Conservation (phyloP, 2,797 vertebrate genomes). For the Macropodus opercularis region DNA sequence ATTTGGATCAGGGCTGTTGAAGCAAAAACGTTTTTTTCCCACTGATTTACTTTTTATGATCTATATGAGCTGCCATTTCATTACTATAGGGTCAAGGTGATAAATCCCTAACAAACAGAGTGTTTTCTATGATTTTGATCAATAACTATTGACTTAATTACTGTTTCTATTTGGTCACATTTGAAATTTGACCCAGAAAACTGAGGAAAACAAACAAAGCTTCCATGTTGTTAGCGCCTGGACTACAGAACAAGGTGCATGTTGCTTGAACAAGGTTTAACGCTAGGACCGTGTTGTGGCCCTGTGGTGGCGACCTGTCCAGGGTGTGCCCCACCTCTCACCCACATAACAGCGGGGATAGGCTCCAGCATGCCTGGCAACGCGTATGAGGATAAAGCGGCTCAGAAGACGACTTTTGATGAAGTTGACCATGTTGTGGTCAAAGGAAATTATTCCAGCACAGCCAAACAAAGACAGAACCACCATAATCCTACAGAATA, state of each 20-base stretch:
- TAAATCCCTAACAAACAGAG: background rate
- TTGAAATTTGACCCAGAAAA: background rate
- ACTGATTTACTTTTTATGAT: background rate
- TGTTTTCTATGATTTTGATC: no score
- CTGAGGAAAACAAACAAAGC: conserved; percentile 12
- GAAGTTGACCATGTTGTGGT: background rate
- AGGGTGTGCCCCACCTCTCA: no score
- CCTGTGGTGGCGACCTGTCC: no score
- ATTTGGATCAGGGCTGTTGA: background rate
- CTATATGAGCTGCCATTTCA: background rate
- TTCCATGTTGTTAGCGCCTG: conserved; percentile 7
- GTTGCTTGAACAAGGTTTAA: conserved; percentile 7
- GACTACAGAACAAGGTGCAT: conserved; percentile 21
- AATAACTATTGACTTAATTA: no score
- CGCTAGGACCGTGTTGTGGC: no score
- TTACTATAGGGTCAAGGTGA: background rate
- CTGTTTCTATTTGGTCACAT: no score
- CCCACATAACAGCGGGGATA: no score
- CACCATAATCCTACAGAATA: no score
- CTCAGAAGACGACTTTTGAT: no score
- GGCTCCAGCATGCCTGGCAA: no score
- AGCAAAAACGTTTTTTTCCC: background rate
- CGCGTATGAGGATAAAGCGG: no score
- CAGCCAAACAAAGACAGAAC: background rate
- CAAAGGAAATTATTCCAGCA: conserved; percentile 1